phyloP scores from a whole-genome alignment of 2,888 invertebrate species.

The Julus scanicus region DNA sequence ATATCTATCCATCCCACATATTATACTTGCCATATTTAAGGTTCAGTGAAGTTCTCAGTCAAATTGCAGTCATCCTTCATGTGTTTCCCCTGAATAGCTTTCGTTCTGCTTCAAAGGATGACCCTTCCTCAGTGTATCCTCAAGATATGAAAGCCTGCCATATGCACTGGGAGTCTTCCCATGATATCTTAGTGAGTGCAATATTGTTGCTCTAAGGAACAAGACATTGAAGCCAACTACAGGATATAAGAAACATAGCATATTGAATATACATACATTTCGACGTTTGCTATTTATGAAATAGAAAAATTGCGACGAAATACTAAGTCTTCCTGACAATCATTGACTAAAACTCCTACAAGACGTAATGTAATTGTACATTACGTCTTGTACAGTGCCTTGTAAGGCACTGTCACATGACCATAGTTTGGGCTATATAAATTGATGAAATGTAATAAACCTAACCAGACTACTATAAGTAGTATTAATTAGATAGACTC shows the following conservation, averaged over 20 bases:
- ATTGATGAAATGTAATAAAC: too few relatives aligned
- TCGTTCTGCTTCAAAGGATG: slow-evolving; percentile 43
- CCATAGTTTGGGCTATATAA: too few relatives aligned
- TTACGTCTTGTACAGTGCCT: too few relatives aligned
- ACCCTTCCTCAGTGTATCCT: slow-evolving; percentile 43
- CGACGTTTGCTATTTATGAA: neutral
- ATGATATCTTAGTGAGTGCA: slow-evolving; percentile 3
- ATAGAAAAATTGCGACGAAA: neutral
- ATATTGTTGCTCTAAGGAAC: neutral
- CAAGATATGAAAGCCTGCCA: slow-evolving; percentile 42
- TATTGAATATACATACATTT: neutral
- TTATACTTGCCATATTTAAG: neutral
- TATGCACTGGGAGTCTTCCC: slow-evolving; percentile 43
- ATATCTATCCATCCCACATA: neutral
- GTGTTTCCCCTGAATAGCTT: slow-evolving; percentile 36
- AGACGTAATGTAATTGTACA: neutral
- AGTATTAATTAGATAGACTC: too few relatives aligned
- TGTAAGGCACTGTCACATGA: too few relatives aligned
- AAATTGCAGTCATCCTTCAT: slow-evolving; percentile 40
- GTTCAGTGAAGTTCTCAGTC: slow-evolving; percentile 37
- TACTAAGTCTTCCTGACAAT: neutral
- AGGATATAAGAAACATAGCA: neutral
- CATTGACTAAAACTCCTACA: neutral
- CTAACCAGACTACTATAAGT: too few relatives aligned
- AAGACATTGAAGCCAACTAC: neutral